These are phyloP conservation scores for Cephonodes hylas DNA, from an alignment of 2,888 invertebrate genomes.

Conservation along the genomic window DNA sequence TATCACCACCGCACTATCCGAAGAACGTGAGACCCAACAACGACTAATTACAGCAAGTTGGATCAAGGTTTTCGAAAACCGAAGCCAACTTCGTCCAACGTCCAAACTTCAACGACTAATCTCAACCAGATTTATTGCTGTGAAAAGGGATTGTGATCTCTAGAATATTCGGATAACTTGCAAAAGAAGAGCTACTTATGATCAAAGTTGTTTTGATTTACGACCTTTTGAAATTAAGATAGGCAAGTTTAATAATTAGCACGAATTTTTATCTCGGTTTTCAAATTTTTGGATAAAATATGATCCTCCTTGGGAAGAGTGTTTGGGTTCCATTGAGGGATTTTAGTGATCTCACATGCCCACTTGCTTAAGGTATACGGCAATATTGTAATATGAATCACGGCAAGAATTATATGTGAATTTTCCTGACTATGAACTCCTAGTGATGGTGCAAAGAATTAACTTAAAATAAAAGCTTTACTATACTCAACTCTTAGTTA, in stretches of 20 bases:
- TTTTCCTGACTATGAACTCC: no score
- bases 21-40: not conserved
- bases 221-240: not conserved
- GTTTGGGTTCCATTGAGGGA: not conserved
- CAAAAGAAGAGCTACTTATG: not conserved
- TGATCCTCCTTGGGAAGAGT: not conserved
- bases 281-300: not conserved
- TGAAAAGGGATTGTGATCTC: constrained; percentile 3
- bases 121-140: not conserved
- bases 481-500: no score
- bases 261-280: not conserved
- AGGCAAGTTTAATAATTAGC: not conserved
- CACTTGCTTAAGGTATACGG: not conserved
- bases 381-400: no score
- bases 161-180: not conserved
- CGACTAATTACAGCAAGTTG: not conserved
- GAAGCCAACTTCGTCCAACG: not conserved
- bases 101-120: not conserved
- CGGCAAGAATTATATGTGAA: no score
- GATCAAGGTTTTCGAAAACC: not conserved
- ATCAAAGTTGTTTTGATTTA: constrained; percentile 6
- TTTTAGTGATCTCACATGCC: no score
- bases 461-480: no score
- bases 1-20: not conserved
- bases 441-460: no score